Evolutionary conservation across 1,140 invertebrate species (phyloP).

Genomic region (Cyrtorhinus lividipennis): DNA sequence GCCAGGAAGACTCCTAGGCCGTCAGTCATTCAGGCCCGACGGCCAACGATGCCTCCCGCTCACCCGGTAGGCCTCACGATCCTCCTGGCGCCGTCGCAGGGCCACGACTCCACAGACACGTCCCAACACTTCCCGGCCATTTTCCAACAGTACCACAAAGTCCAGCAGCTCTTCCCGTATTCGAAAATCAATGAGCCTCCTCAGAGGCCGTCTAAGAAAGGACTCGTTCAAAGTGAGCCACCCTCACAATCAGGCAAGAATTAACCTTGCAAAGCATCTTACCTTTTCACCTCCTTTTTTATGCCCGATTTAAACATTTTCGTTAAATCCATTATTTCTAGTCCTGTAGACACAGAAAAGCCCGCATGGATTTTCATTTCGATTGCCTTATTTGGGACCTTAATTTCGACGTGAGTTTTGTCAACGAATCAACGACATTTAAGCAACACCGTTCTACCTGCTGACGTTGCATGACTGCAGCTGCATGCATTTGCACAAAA

Average conservation of each 20-base stretch:
- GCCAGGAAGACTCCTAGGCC: conserved; percentile 21
- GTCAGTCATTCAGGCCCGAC: conserved; percentile 21
- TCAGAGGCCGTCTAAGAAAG: conserved; percentile 24
- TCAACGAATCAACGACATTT: too few species aligned
- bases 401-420: too few species aligned
- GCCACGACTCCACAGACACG: conserved; percentile 13
- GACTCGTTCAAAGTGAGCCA: conserved; percentile 17
- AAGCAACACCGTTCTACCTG: too few species aligned
- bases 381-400: too few species aligned
- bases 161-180: conserved; percentile 41
- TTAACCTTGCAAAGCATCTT: too few species aligned
- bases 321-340: too few species aligned
- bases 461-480: too few species aligned
- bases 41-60: conserved; percentile 25
- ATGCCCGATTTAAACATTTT: too few species aligned
- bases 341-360: too few species aligned
- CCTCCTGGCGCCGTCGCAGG: conserved; percentile 22
- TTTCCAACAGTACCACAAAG: conserved; percentile 55
- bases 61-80: conserved; percentile 23
- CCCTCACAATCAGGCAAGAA: conserved; percentile 23
- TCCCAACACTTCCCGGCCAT: conserved; percentile 47
- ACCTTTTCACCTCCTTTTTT: too few species aligned
- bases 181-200: conserved; percentile 22
- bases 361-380: too few species aligned
- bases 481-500: too few species aligned